Evolutionary conservation across 2,888 invertebrate species (phyloP), one percentile per base, ranked within the genome.

Genomic region (Rhyacophila evoluta): DNA sequence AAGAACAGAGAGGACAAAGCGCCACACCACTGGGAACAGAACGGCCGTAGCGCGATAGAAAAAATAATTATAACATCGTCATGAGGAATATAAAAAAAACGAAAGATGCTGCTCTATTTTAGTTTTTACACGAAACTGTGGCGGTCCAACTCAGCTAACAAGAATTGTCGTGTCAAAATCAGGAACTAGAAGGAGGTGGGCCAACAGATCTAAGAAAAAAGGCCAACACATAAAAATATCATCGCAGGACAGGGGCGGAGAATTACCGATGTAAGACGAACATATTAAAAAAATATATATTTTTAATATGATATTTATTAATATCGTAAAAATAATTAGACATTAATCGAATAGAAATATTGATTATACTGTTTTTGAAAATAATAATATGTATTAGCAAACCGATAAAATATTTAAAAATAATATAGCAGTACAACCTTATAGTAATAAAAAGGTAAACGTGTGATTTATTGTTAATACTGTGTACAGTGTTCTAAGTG

Each of bases 141-240:
- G 15, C 55, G 55, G 55, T 15, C 25, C 8, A 39, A 25, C 74
- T 69, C 39, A 41, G 75, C 80, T 80, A 77, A 39, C 72, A 29
- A 72, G 73, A 75, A 41, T 41, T 37, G 72, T 80, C 33, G 80
- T 69, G 36, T 28, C 77, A 72, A 77, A 80, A 78, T 73, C 74
- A 75, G 75, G 80, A 80, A 74, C 80, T 80, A 70, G 77, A 79
- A 72, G 68, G 69, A 72, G 79, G 67, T 15, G 55, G 55, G 25
- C 55, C 19, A 55, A 19, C 10, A 15, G 55, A 33, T 55, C 37
- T 68, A 25, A 12, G 68, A 73, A 33, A 38, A 70, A 41, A 76
- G 2, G 4, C n/a, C 36, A 77, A 77, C 70, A 28, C 55, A 55
- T 39, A 55, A 41, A 41, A 15, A 41, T 15, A 2, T 0, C 55